Percentiles rank a stretch among this genome's conserved stretches.
phyloP scores from a whole-genome alignment of 2,113 vertebrate species.

The Psephotus haematonotus region DNA sequence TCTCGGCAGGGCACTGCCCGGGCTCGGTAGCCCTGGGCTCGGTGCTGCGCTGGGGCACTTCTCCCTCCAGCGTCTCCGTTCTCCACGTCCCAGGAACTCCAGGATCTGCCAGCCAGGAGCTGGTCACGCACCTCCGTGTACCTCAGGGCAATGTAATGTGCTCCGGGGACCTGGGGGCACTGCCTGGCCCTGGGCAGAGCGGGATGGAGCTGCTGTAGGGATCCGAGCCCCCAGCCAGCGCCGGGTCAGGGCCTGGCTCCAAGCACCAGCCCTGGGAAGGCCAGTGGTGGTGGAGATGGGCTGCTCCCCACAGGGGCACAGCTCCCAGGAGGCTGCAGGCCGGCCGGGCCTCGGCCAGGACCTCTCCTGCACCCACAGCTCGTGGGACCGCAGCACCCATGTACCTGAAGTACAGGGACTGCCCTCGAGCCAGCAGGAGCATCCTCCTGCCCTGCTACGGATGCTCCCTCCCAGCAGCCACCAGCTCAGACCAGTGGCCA shows the following conservation, averaged over 20 bases:
- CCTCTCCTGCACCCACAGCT: background rate
- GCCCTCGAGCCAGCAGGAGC: background rate
- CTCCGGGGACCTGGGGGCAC: background rate
- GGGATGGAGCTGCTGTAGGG: background rate
- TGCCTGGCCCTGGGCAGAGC: background rate
- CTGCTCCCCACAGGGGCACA: fast-evolving
- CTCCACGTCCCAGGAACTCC: background rate
- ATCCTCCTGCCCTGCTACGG: background rate
- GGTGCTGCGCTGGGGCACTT: background rate
- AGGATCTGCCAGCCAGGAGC: background rate
- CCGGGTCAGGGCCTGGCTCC: background rate
- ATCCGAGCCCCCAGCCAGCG: fast-evolving
- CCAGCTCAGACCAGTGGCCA: background rate
- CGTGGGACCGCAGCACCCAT: background rate
- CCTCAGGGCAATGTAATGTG: background rate
- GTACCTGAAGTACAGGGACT: fast-evolving
- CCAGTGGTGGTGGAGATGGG: too few relatives aligned
- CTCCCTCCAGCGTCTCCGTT: background rate
- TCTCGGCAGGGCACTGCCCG: too few relatives aligned
- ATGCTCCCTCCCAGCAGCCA: background rate
- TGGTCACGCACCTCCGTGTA: background rate
- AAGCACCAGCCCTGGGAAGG: background rate
- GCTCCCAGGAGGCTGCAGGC: background rate
- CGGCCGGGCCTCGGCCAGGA: fast-evolving
- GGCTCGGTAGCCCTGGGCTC: too few relatives aligned